Base-by-base conservation (phyloP, 2,113 vertebrate genomes). In the Silurus meridionalis region DNA sequence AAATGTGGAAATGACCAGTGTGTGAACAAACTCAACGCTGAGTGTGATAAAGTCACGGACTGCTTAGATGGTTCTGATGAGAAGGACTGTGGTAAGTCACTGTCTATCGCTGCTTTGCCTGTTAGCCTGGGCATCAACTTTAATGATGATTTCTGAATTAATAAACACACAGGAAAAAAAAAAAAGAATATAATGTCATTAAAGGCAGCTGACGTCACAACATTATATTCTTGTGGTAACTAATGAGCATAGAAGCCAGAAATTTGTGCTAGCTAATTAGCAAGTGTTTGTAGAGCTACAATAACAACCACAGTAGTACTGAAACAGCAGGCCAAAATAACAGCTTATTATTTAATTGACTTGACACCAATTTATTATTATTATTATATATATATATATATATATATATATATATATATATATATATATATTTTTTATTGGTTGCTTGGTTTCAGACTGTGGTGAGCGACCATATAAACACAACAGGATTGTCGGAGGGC, bases 401-500 rank as follows among this genome's bases (percentile, higher is more conserved):
- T n/a, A n/a, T n/a, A n/a, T n/a, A n/a, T n/a, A n/a, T n/a, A n/a
- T n/a, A n/a, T n/a, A n/a, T n/a, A n/a, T n/a, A n/a, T n/a, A n/a
- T n/a, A n/a, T n/a, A n/a, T 17, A 6, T 83, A 53, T 46, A 8
- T 6, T n/a, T 71, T 57, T 64, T 48, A 25, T 61, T 11, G 37
- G 37, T 37, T 37, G 37, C 37, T 17, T 64, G 25, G 11, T 84
- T 86, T 91, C 85, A 95, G 95, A 87, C 15, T 96, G 95, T 85
- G 95, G 95, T 52, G 91, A 87, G 80, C 92, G 94, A 82, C 95
- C 95, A 4, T 95, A 93, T 84, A 94, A 95, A 85, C 92, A 94
- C 86, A 95, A 94, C 89, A 94, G 95, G 50, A 96, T 96, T 5
- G 94, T 96, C 0, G 95, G 95, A 67, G 95, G 95, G 23, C 90